These are phyloP conservation scores for Dasyurus viverrinus DNA, from an alignment of 2,113 vertebrate genomes.

Conservation along the genomic window DNA sequence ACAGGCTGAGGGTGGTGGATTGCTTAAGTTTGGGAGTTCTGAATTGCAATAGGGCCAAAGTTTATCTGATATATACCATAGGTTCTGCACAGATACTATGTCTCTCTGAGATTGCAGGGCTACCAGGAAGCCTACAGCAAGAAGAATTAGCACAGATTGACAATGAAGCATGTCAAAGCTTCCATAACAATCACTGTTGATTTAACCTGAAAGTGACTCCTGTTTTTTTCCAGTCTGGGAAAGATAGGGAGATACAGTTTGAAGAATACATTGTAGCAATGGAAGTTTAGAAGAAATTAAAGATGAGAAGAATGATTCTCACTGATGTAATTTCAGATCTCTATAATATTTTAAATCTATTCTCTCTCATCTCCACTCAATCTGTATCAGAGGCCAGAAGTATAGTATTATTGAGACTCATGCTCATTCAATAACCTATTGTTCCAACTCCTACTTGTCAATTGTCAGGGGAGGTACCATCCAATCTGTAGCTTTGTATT, in stretches of 20 bases:
- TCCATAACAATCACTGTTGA: not conserved
- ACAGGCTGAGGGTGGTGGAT: not conserved
- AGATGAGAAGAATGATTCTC: constrained; percentile 39
- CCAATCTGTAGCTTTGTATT: not conserved
- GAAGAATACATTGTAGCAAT: not conserved
- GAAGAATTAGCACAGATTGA: not conserved
- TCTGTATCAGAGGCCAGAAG: not conserved
- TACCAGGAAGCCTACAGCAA: not conserved
- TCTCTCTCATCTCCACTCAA: not conserved
- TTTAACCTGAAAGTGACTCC: not conserved
- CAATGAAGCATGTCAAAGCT: not conserved
- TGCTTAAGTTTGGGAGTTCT: not conserved
- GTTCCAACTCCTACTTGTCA: too few relatives aligned
- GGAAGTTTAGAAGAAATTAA: constrained; percentile 26
- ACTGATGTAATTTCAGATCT: constrained; percentile 12
- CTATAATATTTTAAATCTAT: constrained; percentile 3
- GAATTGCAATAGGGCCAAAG: not conserved
- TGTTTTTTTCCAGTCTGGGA: not conserved
- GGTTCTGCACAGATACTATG: not conserved
- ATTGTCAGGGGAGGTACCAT: too few relatives aligned
- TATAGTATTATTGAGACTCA: not conserved
- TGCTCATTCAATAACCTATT: too few relatives aligned
- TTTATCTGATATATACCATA: not conserved
- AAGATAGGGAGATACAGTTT: not conserved
- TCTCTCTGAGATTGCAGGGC: not conserved